A percentile compares a stretch with the other conserved stretches of the same genome.
Conservation (phyloP, 2,888 invertebrate genomes). For the Selenia dentaria region DNA sequence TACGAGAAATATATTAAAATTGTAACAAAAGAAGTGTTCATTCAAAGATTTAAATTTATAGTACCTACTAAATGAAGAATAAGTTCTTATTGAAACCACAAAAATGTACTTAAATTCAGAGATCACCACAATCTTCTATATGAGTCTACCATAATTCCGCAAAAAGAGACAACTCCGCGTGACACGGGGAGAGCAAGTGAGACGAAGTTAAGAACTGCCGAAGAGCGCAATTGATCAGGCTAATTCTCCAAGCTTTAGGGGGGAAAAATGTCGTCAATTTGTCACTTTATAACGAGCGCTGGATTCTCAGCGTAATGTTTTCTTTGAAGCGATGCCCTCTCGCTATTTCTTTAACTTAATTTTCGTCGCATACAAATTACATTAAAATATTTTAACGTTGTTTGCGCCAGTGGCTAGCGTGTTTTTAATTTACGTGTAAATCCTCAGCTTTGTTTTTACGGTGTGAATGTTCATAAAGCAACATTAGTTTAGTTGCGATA, state of each 20-base stretch:
- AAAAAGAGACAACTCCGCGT: slow-evolving; percentile 23
- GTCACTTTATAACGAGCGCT: slow-evolving; percentile 71
- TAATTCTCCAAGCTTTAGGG: slow-evolving; percentile 71
- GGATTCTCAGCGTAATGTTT: slow-evolving; percentile 52
- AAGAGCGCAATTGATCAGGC: slow-evolving; percentile 78
- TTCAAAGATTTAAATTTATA: too few species aligned
- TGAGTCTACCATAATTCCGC: slow-evolving; percentile 15
- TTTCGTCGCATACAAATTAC: slow-evolving; percentile 32
- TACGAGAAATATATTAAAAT: too few species aligned
- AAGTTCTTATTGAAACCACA: slow-evolving; percentile 17
- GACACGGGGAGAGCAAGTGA: slow-evolving; percentile 38
- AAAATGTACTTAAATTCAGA: slow-evolving; percentile 22
- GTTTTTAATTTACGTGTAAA: slow-evolving; percentile 35
- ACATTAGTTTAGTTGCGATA: slow-evolving; percentile 18
- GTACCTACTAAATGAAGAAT: too few species aligned
- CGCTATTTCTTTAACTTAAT: slow-evolving; percentile 39
- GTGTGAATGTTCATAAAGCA: slow-evolving; percentile 25
- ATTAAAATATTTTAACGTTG: slow-evolving; percentile 39
- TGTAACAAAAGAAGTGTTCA: too few species aligned
- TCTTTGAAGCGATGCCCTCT: slow-evolving; percentile 38
- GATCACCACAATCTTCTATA: slow-evolving; percentile 8
- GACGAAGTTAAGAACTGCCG: slow-evolving; percentile 60
- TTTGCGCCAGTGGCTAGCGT: slow-evolving; percentile 28
- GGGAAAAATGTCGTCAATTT: slow-evolving; percentile 75
- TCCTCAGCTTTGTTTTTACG: slow-evolving; percentile 32